Conservation (phyloP, 2,113 vertebrate species). For the Siniperca chuatsi region DNA sequence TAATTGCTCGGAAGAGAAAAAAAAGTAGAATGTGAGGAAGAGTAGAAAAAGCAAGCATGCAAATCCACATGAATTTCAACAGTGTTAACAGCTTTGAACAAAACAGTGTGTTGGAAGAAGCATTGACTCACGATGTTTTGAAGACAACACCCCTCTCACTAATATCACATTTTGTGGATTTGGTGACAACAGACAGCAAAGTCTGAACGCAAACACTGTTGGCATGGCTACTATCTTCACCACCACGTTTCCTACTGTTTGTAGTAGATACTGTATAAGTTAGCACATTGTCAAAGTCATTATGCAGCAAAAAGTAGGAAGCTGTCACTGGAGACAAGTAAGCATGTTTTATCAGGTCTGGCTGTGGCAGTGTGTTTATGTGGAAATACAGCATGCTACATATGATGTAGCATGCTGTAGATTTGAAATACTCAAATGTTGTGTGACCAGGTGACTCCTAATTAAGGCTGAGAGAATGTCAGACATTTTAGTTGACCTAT, state of each 20-base stretch:
- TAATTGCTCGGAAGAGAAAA: slow-evolving; percentile 52
- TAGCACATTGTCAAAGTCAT: slow-evolving; percentile 29
- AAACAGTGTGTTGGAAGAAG: background rate
- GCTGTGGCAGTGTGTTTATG: slow-evolving; percentile 18
- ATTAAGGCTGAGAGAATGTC: slow-evolving; percentile 62
- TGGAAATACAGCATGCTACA: slow-evolving; percentile 3
- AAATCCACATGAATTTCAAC: slow-evolving; percentile 9
- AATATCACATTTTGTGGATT: slow-evolving; percentile 25
- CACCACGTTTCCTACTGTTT: background rate
- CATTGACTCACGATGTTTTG: background rate
- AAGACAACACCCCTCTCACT: slow-evolving; percentile 37
- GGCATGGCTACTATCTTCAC: slow-evolving; percentile 17
- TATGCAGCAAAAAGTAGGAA: slow-evolving; percentile 10
- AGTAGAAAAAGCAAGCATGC: background rate
- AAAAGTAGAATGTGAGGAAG: background rate
- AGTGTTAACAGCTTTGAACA: slow-evolving; percentile 23
- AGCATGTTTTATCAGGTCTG: slow-evolving; percentile 6
- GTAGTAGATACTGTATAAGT: slow-evolving; percentile 13
- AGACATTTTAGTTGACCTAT: slow-evolving; percentile 56
- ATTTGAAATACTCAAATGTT: slow-evolving; percentile 5
- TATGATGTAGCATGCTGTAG: no score
- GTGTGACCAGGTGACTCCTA: slow-evolving; percentile 48
- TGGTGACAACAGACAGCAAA: slow-evolving; percentile 33
- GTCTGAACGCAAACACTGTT: slow-evolving; percentile 39
- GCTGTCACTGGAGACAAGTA: slow-evolving; percentile 27